Conservation (phyloP, 2,888 invertebrate genomes). For the Synergus japonicus region DNA sequence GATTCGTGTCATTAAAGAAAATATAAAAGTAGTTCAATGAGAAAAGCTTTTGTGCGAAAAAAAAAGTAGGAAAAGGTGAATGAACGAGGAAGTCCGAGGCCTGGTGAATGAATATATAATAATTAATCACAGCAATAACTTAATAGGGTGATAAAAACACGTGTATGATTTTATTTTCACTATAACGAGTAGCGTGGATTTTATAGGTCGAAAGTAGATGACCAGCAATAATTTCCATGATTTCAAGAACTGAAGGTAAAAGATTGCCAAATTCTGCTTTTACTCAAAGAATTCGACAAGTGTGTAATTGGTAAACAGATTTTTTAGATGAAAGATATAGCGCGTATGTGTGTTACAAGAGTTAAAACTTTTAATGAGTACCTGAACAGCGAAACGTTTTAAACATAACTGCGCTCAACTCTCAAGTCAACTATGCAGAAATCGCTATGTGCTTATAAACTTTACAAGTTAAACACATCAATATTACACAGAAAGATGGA, state of each 20-base stretch:
- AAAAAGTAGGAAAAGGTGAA: neutral
- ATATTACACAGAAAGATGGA: slow-evolving; percentile 24
- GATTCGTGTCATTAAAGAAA: too few species aligned
- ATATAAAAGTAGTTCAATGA: too few species aligned
- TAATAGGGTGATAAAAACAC: neutral
- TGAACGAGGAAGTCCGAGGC: neutral
- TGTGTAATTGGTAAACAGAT: slow-evolving; percentile 1
- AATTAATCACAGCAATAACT: neutral
- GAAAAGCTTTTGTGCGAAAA: too few species aligned
- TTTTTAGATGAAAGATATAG: neutral
- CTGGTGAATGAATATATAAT: neutral
- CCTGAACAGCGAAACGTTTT: slow-evolving; percentile 10
- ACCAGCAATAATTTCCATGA: neutral
- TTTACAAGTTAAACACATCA: slow-evolving; percentile 29
- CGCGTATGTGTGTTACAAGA: neutral
- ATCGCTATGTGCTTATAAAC: slow-evolving; percentile 30
- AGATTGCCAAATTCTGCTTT: neutral
- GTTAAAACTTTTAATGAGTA: slow-evolving; percentile 13
- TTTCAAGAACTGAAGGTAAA: neutral
- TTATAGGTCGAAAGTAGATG: neutral
- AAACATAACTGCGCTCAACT: slow-evolving; percentile 27
- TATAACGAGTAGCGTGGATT: neutral
- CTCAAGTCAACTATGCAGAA: slow-evolving; percentile 30
- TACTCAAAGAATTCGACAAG: neutral
- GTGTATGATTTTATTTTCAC: too few species aligned